Conservation (phyloP, 2,888 invertebrate species). For the Bellardia bayeri region DNA sequence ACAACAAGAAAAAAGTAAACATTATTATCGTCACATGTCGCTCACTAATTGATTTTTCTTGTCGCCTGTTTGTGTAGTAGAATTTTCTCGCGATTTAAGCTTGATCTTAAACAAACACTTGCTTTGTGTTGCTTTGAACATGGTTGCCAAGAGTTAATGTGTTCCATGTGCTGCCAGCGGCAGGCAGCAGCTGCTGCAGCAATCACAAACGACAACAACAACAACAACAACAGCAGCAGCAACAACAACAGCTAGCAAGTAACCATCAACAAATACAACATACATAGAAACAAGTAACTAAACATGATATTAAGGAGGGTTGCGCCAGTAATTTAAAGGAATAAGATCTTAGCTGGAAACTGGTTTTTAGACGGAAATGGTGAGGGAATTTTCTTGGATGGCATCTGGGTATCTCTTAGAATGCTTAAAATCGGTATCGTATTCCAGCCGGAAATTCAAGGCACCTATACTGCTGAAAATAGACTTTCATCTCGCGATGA, state of each 20-base stretch:
- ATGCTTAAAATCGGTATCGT: too few species aligned
- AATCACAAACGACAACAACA: conserved; percentile 4
- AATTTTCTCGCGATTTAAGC: conserved; percentile 67
- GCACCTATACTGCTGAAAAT: too few species aligned
- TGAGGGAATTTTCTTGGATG: too few species aligned
- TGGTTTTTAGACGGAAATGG: too few species aligned
- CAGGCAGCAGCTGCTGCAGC: not conserved
- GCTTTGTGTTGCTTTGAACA: conserved; percentile 49
- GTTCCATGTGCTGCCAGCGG: conserved; percentile 17
- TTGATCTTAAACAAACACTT: conserved; percentile 69
- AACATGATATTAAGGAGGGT: conserved; percentile 63
- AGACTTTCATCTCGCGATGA: too few species aligned
- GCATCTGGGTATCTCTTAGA: too few species aligned
- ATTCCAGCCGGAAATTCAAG: too few species aligned
- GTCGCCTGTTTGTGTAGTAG: conserved; percentile 79
- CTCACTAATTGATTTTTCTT: conserved; percentile 85
- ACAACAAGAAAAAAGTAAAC: conserved; percentile 61
- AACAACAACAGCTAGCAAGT: conserved; percentile 16
- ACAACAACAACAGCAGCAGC: not conserved
- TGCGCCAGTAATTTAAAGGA: conserved; percentile 3
- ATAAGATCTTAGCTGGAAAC: not conserved
- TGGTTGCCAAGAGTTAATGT: conserved; percentile 41
- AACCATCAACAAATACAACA: conserved; percentile 56
- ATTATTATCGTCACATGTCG: conserved; percentile 84
- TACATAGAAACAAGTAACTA: conserved; percentile 43